phyloP scores from a whole-genome alignment of 1,140 invertebrate species.

The Hylaeus volcanicus region DNA sequence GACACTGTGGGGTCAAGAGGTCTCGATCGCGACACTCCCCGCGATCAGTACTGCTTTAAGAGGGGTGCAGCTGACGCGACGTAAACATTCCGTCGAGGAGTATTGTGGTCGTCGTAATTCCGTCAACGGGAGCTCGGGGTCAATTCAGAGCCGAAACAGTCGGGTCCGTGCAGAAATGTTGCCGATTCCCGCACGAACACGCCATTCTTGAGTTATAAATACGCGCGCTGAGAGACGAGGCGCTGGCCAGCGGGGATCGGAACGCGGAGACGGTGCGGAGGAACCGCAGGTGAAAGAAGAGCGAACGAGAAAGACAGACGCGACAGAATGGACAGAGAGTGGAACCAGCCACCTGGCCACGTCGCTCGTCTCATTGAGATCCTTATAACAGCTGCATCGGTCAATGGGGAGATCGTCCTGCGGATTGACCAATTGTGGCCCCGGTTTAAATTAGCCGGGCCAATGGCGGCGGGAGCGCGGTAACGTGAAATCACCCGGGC shows the following conservation, averaged over 20 bases:
- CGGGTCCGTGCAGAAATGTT: constrained; percentile 16
- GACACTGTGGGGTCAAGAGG: neutral
- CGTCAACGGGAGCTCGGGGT: constrained; percentile 35
- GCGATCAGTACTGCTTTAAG: neutral
- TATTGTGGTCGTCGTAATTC: constrained; percentile 56
- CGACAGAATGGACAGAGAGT: constrained; percentile 53
- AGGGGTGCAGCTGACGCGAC: constrained; percentile 39
- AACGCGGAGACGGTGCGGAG: constrained; percentile 9
- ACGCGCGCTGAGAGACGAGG: constrained; percentile 51
- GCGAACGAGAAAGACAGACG: constrained; percentile 43
- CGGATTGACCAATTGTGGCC: constrained; percentile 69
- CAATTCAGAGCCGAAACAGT: neutral
- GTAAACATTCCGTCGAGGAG: constrained; percentile 46
- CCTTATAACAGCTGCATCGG: constrained; percentile 73
- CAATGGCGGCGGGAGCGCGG: constrained; percentile 52
- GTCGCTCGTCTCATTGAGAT: constrained; percentile 76
- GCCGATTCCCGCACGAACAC: constrained; percentile 57
- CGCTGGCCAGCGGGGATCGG: constrained; percentile 11
- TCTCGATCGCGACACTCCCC: neutral
- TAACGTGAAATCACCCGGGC: constrained; percentile 19
- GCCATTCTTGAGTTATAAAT: constrained; percentile 75
- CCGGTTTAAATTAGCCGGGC: constrained; percentile 68
- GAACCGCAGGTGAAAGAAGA: constrained; percentile 44
- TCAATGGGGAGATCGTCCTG: constrained; percentile 70
- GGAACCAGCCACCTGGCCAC: constrained; percentile 66